Conservation (phyloP, 2,888 invertebrate genomes). For the Flexamia atlantica region DNA sequence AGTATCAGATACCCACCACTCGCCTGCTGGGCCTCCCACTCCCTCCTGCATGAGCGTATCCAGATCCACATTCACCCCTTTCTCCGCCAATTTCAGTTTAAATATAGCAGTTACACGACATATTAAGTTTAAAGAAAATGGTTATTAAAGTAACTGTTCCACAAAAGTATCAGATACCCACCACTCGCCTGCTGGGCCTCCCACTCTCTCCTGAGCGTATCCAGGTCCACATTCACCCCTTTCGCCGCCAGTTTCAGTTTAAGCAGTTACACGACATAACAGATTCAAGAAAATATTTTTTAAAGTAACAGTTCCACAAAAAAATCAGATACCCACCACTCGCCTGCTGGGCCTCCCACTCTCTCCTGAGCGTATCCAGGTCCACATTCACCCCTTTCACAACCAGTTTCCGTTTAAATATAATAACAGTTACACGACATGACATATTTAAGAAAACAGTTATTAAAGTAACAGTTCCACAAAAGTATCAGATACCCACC, state of each 20-base stretch:
- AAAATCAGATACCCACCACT: slow-evolving; percentile 62
- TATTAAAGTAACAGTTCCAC: not conserved
- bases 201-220: slow-evolving; percentile 91
- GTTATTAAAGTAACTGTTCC: not conserved
- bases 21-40: slow-evolving; percentile 87
- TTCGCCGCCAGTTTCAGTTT: slow-evolving; percentile 94
- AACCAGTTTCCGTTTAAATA: slow-evolving; percentile 91
- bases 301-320: no score
- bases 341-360: slow-evolving; percentile 87
- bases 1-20: slow-evolving; percentile 63
- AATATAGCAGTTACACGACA: slow-evolving; percentile 74
- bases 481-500: slow-evolving; percentile 58
- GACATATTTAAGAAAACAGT: no score
- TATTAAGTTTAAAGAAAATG: no score
- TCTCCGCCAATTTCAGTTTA: slow-evolving; percentile 93
- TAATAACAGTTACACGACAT: slow-evolving; percentile 74
- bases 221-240: slow-evolving; percentile 92
- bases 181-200: slow-evolving; percentile 81
- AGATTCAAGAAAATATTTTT: no score
- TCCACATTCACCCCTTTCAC: slow-evolving; percentile 95
- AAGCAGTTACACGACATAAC: no score
- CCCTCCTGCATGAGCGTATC: slow-evolving; percentile 90
- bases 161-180: slow-evolving; percentile 40
- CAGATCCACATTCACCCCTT: slow-evolving; percentile 93
- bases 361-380: slow-evolving; percentile 88